A percentile compares a stretch with the other conserved stretches of the same genome.
Evolutionary conservation across 2,797 vertebrate genomes (phyloP).

Genomic region (Phataginus tetradactyla): DNA sequence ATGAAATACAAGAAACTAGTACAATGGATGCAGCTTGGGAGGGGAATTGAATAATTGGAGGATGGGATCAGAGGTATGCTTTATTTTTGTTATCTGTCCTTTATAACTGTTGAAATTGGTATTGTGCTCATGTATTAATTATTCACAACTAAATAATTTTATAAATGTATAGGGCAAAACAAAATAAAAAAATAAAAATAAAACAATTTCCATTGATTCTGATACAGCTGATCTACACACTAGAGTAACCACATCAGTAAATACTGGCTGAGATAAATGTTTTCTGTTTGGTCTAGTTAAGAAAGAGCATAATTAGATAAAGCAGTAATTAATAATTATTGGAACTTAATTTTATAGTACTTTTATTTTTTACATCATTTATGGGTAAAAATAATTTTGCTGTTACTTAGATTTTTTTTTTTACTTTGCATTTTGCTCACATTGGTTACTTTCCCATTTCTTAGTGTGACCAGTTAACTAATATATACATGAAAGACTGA

Average conservation of each 20-base stretch:
- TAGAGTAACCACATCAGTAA: not conserved
- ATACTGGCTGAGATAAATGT: not conserved
- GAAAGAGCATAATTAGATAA: not conserved
- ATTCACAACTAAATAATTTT: slow-evolving; percentile 38
- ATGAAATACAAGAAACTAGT: not conserved
- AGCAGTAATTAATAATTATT: not conserved
- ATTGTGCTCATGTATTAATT: not conserved
- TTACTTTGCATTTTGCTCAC: slow-evolving; percentile 29
- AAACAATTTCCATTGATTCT: not conserved
- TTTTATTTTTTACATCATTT: not conserved
- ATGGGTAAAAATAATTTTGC: not conserved
- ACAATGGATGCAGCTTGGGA: not conserved
- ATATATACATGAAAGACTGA: not conserved
- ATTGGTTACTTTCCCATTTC: not conserved
- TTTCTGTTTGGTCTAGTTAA: not conserved
- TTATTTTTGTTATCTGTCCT: not conserved
- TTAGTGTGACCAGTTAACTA: not conserved
- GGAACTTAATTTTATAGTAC: not conserved
- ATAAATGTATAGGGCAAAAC: not conserved
- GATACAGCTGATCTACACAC: not conserved
- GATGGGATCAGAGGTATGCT: not conserved
- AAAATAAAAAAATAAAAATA: slow-evolving; percentile 55
- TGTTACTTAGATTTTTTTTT: not conserved
- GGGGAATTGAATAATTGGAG: not conserved
- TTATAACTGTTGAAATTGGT: not conserved